A percentile compares a stretch with the other conserved stretches of the same genome.
These are phyloP conservation scores for Machimus atricapillus DNA, from an alignment of 2,888 invertebrate species.

Conservation along the genomic window DNA sequence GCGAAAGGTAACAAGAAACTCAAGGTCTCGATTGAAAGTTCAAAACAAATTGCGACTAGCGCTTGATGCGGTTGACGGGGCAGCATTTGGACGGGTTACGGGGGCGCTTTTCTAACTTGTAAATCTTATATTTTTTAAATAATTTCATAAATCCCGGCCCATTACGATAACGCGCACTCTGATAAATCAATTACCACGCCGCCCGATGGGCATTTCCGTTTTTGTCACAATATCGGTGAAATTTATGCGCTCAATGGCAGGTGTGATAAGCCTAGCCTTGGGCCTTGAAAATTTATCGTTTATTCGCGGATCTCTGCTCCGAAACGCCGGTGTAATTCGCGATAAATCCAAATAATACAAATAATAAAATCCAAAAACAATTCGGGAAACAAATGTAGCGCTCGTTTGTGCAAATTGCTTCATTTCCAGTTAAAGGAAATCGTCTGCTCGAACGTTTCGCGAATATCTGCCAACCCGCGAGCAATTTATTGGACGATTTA, in stretches of 20 bases:
- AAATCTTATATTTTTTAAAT: not conserved
- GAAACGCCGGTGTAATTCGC: not conserved
- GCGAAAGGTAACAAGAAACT: slow-evolving; percentile 21
- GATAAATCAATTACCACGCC: not conserved
- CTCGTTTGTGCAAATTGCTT: not conserved
- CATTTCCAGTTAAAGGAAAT: not conserved
- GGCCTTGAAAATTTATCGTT: not conserved
- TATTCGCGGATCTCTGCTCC: not conserved
- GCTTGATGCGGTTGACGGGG: not conserved
- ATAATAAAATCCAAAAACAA: not conserved
- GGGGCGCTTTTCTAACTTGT: not conserved
- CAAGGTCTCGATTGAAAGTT: slow-evolving; percentile 33
- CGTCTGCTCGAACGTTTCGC: not conserved
- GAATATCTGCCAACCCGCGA: not conserved
- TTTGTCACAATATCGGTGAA: not conserved
- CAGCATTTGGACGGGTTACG: too few relatives aligned
- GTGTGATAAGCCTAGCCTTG: not conserved
- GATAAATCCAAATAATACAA: not conserved
- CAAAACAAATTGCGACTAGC: slow-evolving; percentile 19
- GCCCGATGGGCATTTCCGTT: not conserved
- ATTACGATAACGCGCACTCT: slow-evolving; percentile 1
- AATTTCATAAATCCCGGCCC: not conserved
- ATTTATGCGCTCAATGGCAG: not conserved
- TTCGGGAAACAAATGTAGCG: not conserved
- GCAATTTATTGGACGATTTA: not conserved